phyloP scores from a whole-genome alignment of 2,797 vertebrate species.

The Pangasius sanitwongsei region DNA sequence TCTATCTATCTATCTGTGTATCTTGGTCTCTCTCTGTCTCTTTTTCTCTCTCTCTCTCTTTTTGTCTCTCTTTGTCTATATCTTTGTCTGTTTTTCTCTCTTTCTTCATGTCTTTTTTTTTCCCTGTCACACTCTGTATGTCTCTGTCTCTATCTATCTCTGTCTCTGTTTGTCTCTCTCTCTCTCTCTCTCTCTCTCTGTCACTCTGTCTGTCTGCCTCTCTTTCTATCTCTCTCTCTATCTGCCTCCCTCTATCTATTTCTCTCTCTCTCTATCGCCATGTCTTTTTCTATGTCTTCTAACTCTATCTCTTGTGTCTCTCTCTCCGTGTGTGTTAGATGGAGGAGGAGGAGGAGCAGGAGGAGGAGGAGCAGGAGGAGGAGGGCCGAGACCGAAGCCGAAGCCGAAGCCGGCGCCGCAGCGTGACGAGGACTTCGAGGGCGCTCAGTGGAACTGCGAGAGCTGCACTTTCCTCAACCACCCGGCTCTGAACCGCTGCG shows the following conservation, averaged over 20 bases:
- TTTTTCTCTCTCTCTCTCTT: not conserved
- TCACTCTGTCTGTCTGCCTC: too few species aligned
- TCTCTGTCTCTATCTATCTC: too few species aligned
- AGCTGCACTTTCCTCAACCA: constrained; percentile 99
- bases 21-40: not conserved
- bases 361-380: constrained; percentile 24
- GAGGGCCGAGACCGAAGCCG: constrained; percentile 59
- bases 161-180: too few species aligned
- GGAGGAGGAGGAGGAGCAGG: not conserved
- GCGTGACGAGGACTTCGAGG: constrained; percentile 97
- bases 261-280: not conserved
- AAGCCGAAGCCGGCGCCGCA: constrained; percentile 71
- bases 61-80: not conserved
- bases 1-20: not conserved
- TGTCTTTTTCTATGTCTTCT: not conserved
- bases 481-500: constrained; percentile 97
- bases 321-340: constrained; percentile 9
- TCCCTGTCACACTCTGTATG: not conserved
- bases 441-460: constrained; percentile 97
- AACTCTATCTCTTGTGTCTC: too few species aligned
- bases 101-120: not conserved
- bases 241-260: too few species aligned
- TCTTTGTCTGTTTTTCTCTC: too few species aligned
- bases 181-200: too few species aligned
- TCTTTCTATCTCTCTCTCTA: too few species aligned